phyloP scores from a whole-genome alignment of 2,113 vertebrate genomes.

The Sterrhoptilus dennistouni region DNA sequence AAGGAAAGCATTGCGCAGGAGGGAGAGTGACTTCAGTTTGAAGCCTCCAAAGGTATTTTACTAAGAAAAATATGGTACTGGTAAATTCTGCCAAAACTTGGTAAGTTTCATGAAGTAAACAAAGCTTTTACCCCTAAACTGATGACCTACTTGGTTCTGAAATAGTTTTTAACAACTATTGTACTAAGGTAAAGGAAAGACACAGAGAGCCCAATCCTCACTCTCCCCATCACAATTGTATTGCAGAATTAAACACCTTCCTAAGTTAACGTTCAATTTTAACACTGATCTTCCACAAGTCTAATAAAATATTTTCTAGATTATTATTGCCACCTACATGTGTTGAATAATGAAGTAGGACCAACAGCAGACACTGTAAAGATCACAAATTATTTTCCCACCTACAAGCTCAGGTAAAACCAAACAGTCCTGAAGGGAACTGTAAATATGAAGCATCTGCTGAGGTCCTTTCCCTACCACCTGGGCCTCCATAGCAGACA shows the following conservation, averaged over 20 bases:
- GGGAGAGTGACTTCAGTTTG: neutral
- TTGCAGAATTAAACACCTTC: neutral
- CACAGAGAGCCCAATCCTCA: neutral
- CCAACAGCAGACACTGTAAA: neutral
- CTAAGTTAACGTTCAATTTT: neutral
- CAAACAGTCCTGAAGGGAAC: neutral
- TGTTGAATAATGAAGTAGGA: neutral
- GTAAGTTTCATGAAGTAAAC: neutral
- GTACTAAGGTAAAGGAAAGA: neutral
- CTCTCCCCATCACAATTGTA: neutral
- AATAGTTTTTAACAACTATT: neutral
- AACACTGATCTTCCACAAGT: neutral
- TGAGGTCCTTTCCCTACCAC: neutral
- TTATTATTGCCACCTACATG: neutral
- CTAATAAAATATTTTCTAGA: neutral
- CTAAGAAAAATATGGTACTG: neutral
- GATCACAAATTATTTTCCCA: neutral
- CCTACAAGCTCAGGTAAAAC: neutral
- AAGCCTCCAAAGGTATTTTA: neutral
- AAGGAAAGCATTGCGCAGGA: neutral
- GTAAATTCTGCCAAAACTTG: neutral
- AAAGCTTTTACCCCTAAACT: neutral
- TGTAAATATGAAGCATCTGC: neutral
- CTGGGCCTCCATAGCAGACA: neutral
- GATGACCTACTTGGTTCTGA: neutral